These are phyloP conservation scores for Malurus melanocephalus DNA, from an alignment of 2,113 vertebrate species.

Conservation along the genomic window DNA sequence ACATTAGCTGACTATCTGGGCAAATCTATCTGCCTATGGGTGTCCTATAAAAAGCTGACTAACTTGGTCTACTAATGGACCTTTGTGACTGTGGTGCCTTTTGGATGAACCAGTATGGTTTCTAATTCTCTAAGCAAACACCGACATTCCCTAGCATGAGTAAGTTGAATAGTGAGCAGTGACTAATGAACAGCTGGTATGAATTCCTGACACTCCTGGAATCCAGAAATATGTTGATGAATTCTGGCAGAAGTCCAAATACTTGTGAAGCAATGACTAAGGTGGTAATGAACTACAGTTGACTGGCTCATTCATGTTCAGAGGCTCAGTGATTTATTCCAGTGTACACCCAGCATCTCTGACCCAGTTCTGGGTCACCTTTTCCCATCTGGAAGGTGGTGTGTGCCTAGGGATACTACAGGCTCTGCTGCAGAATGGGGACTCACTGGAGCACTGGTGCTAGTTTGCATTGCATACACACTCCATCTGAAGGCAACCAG, in stretches of 20 bases:
- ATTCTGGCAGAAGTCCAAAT: constrained; percentile 48
- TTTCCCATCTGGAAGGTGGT: not conserved
- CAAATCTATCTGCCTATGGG: not conserved
- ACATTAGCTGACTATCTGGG: not conserved
- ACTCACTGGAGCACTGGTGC: not conserved
- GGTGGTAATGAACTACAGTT: constrained; percentile 43
- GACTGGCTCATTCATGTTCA: constrained; percentile 4
- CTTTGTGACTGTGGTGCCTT: not conserved
- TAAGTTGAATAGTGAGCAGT: constrained; percentile 21
- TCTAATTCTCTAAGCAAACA: constrained; percentile 13
- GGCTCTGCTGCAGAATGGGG: fast-evolving
- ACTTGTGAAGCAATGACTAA: constrained; percentile 51
- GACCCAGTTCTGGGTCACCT: not conserved
- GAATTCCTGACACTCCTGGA: constrained; percentile 54
- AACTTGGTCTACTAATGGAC: not conserved
- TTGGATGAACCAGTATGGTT: not conserved
- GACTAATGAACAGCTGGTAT: constrained; percentile 61
- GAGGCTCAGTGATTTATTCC: not conserved
- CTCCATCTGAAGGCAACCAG: not conserved
- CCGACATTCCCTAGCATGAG: not conserved
- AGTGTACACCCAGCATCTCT: not conserved
- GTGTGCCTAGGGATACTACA: not conserved
- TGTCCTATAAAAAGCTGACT: not conserved
- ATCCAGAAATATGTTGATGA: constrained; percentile 56
- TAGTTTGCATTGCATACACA: fast-evolving